These are phyloP conservation scores for Conger conger DNA, from an alignment of 2,113 vertebrate species.

Conservation along the genomic window DNA sequence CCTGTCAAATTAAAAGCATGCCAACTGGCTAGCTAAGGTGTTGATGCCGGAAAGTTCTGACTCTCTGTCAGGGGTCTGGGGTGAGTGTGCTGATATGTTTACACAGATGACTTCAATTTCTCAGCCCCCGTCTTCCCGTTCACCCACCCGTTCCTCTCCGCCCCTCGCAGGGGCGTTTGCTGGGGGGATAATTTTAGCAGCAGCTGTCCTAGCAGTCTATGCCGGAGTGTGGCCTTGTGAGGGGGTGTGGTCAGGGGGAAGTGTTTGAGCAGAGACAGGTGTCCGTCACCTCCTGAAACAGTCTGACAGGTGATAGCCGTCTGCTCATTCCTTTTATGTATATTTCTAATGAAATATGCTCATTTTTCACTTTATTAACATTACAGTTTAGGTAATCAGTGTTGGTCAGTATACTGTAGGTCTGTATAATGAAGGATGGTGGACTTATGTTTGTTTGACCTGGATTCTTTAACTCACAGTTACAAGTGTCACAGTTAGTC, in stretches of 20 bases:
- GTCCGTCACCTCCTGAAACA: neutral
- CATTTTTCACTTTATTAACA: neutral
- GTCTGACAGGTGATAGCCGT: neutral
- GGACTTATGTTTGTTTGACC: neutral
- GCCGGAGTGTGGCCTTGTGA: conserved; percentile 24
- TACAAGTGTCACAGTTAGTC: neutral
- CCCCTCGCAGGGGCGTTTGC: conserved; percentile 36
- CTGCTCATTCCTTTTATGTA: neutral
- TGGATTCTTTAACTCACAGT: neutral
- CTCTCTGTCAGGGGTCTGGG: conserved; percentile 34
- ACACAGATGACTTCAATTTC: conserved; percentile 45
- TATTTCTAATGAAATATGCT: neutral
- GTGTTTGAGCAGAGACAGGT: neutral
- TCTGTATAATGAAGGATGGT: neutral
- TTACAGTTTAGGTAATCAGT: neutral
- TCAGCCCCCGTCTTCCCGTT: conserved; percentile 16
- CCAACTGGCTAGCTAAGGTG: conserved; percentile 14
- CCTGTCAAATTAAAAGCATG: conserved; percentile 20
- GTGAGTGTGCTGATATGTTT: conserved; percentile 37
- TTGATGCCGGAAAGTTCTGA: neutral
- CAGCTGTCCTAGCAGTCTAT: conserved; percentile 43
- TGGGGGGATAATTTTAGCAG: conserved; percentile 51
- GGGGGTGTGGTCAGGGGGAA: conserved; percentile 29
- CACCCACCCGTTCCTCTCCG: conserved; percentile 36
- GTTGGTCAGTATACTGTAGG: neutral